Base-by-base conservation (phyloP, 2,797 vertebrate genomes). In the Octomys mimax region DNA sequence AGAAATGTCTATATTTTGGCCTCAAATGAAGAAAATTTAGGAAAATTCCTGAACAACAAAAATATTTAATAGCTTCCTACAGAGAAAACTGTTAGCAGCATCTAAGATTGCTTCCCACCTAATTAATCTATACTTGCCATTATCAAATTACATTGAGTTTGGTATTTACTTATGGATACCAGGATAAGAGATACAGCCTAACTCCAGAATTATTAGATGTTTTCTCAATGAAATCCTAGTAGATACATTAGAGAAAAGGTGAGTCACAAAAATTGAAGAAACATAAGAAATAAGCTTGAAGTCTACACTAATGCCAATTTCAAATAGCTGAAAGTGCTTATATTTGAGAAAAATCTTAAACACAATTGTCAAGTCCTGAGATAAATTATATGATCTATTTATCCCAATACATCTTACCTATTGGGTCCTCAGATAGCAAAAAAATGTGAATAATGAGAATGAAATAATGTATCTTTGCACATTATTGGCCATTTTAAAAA, bases 91-190 rank as follows among this genome's bases (percentile, higher is more conserved):
- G 42, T 4, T 89, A 77, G 42, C 12, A 66, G 49, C 49, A 88
- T 61, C 33, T 70, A 90, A 91, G 18, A 59, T 21, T 71, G 5
- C 31, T 61, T 77, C 14, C 42, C 86, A 62, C 21, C 13, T 62
- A 28, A 91, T n/a, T 49, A 78, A 52, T 71, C 18, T 82, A 12
- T 57, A 26, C 39, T 62, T 79, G 54, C n/a, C 33, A 18, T 42
- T 84, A 61, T 61, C 26, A 73, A 87, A 66, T 96, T 88, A 89
- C 28, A 85, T 33, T 73, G 49, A 52, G 49, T 52, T 52, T 52
- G 10, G 26, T 42, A 21, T 62, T 73, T 70, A 39, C 52, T 13
- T 66, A 11, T 87, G 11, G 21, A 1, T 42, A 68, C 18, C n/a
- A 79, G 8, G 33, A 1, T 82, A 61, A 68, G 52, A 92, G n/a